Evolutionary conservation across 2,113 vertebrate species (phyloP).

Genomic region (Pterocles orientalis): DNA sequence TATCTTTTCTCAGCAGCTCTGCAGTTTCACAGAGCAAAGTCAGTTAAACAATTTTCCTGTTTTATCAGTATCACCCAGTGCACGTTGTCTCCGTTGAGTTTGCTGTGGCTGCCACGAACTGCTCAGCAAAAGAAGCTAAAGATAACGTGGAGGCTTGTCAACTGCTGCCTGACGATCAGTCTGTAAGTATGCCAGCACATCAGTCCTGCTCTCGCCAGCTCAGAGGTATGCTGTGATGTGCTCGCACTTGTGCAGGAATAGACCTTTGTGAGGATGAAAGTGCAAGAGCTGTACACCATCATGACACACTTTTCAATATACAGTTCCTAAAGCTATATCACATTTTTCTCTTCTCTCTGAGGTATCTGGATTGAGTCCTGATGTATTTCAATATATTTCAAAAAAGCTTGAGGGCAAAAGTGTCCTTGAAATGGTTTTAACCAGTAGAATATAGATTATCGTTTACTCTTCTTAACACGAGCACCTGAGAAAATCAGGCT

Average conservation of each 20-base stretch:
- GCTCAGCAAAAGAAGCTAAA: constrained; percentile 41
- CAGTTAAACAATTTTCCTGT: constrained; percentile 1
- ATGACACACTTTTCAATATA: neutral
- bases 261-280: neutral
- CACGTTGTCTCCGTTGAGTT: constrained; percentile 57
- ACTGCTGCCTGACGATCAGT: constrained; percentile 20
- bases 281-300: neutral
- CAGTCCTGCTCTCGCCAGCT: neutral
- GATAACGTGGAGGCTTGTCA: constrained; percentile 50
- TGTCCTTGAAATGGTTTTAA: neutral
- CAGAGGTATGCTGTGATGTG: neutral
- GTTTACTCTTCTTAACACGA: neutral
- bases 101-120: constrained; percentile 72
- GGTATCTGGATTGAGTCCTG: neutral
- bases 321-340: neutral
- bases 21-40: neutral
- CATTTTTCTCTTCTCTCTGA: neutral
- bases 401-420: neutral
- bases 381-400: neutral
- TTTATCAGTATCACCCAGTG: constrained; percentile 20
- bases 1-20: constrained; percentile 4
- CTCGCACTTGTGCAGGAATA: neutral
- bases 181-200: constrained; percentile 58
- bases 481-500: neutral
- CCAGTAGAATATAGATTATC: neutral